Evolutionary conservation across 2,888 invertebrate genomes (phyloP).

Genomic region (Ormia ochracea): DNA sequence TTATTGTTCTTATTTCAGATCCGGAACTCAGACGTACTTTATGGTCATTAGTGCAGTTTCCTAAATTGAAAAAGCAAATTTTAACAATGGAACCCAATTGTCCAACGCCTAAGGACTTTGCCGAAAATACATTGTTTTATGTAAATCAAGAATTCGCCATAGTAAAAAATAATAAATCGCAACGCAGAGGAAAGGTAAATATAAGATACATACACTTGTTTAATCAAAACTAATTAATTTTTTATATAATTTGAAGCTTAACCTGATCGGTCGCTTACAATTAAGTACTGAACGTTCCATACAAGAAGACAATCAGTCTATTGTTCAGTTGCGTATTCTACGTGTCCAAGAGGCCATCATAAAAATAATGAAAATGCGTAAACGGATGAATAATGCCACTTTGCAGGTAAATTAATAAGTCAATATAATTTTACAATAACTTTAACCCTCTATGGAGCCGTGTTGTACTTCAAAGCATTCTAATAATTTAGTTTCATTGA

Average conservation of each 20-base stretch:
- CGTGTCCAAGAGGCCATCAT: constrained; percentile 98
- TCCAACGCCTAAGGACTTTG: constrained; percentile 94
- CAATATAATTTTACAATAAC: background rate
- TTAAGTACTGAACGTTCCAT: constrained; percentile 95
- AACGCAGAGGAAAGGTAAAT: constrained; percentile 90
- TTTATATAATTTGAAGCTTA: constrained; percentile 79
- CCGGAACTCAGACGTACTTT: constrained; percentile 95
- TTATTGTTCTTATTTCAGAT: constrained; percentile 77
- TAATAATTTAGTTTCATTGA: too few species aligned
- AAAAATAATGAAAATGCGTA: constrained; percentile 99
- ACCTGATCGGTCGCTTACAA: constrained; percentile 96
- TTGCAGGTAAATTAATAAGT: constrained; percentile 82
- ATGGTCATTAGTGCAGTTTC: constrained; percentile 97
- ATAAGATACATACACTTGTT: background rate
- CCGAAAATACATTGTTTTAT: constrained; percentile 94
- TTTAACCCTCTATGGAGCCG: too few species aligned
- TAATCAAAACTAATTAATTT: background rate
- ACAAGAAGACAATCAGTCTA: constrained; percentile 98
- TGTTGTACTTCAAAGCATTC: too few species aligned
- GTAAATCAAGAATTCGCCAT: constrained; percentile 97
- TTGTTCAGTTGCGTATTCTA: constrained; percentile 95
- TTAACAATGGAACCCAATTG: constrained; percentile 88
- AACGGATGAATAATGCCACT: constrained; percentile 94
- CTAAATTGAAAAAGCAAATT: constrained; percentile 95
- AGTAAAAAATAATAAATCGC: constrained; percentile 95